phyloP scores from a whole-genome alignment of 2,113 vertebrate species.

The Spheniscus mendiculus region DNA sequence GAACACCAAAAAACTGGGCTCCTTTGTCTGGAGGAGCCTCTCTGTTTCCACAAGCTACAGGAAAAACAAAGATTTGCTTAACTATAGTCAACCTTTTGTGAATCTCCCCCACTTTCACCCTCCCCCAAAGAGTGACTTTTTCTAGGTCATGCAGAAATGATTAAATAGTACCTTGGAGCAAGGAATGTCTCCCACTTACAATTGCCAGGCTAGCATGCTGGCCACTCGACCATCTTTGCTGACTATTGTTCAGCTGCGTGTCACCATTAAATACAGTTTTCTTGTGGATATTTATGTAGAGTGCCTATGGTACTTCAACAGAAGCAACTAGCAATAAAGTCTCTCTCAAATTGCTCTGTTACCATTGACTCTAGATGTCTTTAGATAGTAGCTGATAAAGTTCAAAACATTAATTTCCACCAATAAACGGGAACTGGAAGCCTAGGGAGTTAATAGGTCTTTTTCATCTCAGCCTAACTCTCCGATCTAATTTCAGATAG shows the following conservation, averaged over 20 bases:
- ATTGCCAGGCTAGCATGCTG: not conserved
- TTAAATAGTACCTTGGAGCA: not conserved
- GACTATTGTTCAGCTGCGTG: not conserved
- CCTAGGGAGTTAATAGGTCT: slow-evolving; percentile 69
- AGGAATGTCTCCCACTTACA: not conserved
- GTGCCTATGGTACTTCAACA: not conserved
- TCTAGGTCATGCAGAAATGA: not conserved
- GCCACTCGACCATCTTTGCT: not conserved
- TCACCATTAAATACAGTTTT: not conserved
- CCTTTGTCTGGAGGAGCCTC: not conserved
- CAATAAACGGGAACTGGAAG: slow-evolving; percentile 70
- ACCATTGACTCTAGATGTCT: slow-evolving; percentile 60
- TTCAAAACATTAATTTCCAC: slow-evolving; percentile 76
- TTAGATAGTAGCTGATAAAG: slow-evolving; percentile 71
- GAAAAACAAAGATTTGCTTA: not conserved
- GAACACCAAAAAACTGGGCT: not conserved
- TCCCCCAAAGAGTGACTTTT: not conserved
- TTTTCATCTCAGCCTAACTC: slow-evolving; percentile 73
- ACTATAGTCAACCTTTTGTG: not conserved
- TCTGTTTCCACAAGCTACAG: not conserved
- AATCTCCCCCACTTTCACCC: not conserved
- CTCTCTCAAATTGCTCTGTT: slow-evolving; percentile 33
- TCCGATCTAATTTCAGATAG: slow-evolving; percentile 82
- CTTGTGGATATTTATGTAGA: slow-evolving; percentile 1
- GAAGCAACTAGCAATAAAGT: not conserved